Evolutionary conservation across 2,113 vertebrate species (phyloP).

Genomic region (Bagarius yarrelli): DNA sequence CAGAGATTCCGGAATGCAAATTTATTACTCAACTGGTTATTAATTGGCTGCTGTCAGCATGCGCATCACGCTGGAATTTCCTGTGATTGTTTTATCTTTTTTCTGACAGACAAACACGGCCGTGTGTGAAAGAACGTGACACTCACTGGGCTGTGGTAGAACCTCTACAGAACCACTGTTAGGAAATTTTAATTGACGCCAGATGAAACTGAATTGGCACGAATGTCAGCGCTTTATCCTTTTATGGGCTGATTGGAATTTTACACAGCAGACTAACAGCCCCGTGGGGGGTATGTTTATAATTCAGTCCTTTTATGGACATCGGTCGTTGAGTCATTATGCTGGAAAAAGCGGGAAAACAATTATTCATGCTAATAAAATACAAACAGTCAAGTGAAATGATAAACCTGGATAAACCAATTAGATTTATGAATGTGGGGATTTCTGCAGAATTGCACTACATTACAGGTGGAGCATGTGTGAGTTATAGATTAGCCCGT

Average conservation of each 20-base stretch:
- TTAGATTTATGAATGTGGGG: too few relatives aligned
- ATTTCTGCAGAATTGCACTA: neutral
- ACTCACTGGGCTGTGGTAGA: slow-evolving; percentile 35
- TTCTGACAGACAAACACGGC: slow-evolving; percentile 14
- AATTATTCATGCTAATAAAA: slow-evolving; percentile 3
- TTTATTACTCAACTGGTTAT: neutral
- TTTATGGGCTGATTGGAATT: slow-evolving; percentile 57
- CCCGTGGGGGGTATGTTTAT: slow-evolving; percentile 51
- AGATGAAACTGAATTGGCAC: slow-evolving; percentile 56
- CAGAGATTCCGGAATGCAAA: slow-evolving; percentile 4
- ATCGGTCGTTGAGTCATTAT: slow-evolving; percentile 48
- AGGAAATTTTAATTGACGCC: slow-evolving; percentile 65
- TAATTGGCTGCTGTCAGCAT: neutral
- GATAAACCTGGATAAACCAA: neutral
- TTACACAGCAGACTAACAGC: slow-evolving; percentile 62
- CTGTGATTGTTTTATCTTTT: slow-evolving; percentile 38
- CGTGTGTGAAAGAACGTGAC: slow-evolving; percentile 58
- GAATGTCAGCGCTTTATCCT: slow-evolving; percentile 48
- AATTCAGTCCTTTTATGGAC: slow-evolving; percentile 64
- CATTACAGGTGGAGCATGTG: neutral
- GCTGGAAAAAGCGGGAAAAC: neutral
- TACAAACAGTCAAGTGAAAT: neutral
- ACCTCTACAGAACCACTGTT: slow-evolving; percentile 60
- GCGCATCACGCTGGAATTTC: slow-evolving; percentile 40
- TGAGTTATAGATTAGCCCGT: neutral